Conservation (phyloP, 2,113 vertebrate genomes). For the Arothron firmamentum region DNA sequence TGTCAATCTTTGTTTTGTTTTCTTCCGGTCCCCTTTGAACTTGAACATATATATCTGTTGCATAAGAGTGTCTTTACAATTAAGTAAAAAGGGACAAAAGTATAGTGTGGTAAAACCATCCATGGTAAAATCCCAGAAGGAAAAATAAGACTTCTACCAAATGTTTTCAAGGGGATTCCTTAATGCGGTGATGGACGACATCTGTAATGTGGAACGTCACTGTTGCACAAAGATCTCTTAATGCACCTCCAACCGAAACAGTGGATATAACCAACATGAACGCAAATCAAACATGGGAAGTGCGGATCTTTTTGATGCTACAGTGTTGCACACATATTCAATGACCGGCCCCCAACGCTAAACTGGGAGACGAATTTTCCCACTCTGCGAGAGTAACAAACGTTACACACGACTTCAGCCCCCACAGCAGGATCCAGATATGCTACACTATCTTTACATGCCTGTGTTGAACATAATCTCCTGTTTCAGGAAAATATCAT, state of each 20-base stretch:
- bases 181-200: background rate
- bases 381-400: no score
- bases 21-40: slow-evolving; percentile 59
- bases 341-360: background rate
- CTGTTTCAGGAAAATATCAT: slow-evolving; percentile 1
- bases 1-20: slow-evolving; percentile 64
- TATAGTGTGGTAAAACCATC: slow-evolving; percentile 6
- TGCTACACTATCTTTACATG: slow-evolving; percentile 4
- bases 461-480: slow-evolving; percentile 36
- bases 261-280: background rate
- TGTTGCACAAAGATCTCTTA: slow-evolving; percentile 11
- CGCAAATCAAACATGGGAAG: slow-evolving; percentile 16
- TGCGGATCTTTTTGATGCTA: background rate
- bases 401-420: slow-evolving; percentile 5
- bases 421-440: slow-evolving; percentile 1
- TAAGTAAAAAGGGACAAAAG: slow-evolving; percentile 55
- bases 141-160: slow-evolving; percentile 18
- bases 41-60: slow-evolving; percentile 69
- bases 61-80: slow-evolving; percentile 55
- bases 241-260: background rate
- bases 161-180: background rate
- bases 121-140: background rate
- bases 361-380: slow-evolving; percentile 16
- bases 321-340: slow-evolving; percentile 28
- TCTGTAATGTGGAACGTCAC: background rate